Evolutionary conservation across 2,113 vertebrate species (phyloP).

Genomic region (Alligator mississippiensis): DNA sequence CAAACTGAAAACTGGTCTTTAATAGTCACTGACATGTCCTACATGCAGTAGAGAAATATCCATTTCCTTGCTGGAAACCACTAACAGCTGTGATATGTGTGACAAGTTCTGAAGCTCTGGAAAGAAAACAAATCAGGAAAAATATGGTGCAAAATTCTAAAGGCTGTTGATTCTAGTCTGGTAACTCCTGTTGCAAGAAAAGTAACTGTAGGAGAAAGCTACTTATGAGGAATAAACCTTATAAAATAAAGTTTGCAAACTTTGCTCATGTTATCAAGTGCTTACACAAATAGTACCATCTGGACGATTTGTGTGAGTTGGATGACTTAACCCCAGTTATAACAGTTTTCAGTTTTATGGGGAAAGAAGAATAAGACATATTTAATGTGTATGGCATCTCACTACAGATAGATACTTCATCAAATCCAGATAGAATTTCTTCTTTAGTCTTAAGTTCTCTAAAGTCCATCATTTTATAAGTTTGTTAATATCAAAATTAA

Average conservation of each 20-base stretch:
- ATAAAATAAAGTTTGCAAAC: neutral
- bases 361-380: neutral
- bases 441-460: neutral
- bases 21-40: conserved; percentile 11
- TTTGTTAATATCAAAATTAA: neutral
- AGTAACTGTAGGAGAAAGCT: neutral
- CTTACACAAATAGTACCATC: neutral
- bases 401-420: neutral
- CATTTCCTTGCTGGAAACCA: conserved; percentile 24
- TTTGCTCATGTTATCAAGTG: neutral
- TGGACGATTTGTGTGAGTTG: neutral
- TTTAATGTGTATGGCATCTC: neutral
- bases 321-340: neutral
- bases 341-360: neutral
- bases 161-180: conserved; percentile 3
- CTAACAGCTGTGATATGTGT: neutral
- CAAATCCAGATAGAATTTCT: neutral
- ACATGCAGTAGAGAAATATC: neutral
- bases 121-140: conserved; percentile 51
- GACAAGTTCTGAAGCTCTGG: conserved; percentile 31
- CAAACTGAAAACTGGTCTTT: conserved; percentile 41
- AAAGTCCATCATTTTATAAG: neutral
- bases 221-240: neutral
- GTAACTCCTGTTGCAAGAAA: neutral
- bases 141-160: conserved; percentile 18